Percentiles rank a stretch among this genome's conserved stretches.
phyloP scores from a whole-genome alignment of 2,113 vertebrate genomes.

The Piliocolobus tephrosceles region DNA sequence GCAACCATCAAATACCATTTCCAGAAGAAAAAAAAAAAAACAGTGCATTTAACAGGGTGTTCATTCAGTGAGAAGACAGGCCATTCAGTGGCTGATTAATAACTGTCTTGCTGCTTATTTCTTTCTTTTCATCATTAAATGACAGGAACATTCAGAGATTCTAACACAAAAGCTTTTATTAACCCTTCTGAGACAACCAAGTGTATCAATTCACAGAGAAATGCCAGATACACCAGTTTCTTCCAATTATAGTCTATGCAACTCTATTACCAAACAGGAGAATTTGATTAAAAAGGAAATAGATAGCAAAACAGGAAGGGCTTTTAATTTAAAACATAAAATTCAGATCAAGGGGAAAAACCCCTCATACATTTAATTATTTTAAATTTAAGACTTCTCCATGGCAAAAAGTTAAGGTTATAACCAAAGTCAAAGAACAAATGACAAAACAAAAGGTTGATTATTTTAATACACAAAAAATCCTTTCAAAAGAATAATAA shows the following conservation, averaged over 20 bases:
- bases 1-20: not conserved
- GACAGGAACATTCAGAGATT: not conserved
- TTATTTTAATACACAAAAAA: not conserved
- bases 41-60: not conserved
- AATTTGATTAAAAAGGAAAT: slow-evolving; percentile 16
- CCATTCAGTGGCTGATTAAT: not conserved
- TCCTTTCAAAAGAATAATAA: not conserved
- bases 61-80: not conserved
- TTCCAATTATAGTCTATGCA: not conserved
- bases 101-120: not conserved
- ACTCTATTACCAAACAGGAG: not conserved
- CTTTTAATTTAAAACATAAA: not conserved
- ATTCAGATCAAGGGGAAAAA: not conserved
- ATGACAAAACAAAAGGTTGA: not conserved
- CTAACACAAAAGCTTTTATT: not conserved
- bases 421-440: not conserved
- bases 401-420: not conserved
- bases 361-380: not conserved
- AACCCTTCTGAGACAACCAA: not conserved
- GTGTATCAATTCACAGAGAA: not conserved
- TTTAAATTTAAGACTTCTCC: not conserved
- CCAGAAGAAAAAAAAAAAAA: not conserved
- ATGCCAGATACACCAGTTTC: not conserved
- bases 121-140: not conserved
- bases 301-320: not conserved